These are phyloP conservation scores for Balaeniceps rex DNA, from an alignment of 2,113 vertebrate species.

Conservation along the genomic window DNA sequence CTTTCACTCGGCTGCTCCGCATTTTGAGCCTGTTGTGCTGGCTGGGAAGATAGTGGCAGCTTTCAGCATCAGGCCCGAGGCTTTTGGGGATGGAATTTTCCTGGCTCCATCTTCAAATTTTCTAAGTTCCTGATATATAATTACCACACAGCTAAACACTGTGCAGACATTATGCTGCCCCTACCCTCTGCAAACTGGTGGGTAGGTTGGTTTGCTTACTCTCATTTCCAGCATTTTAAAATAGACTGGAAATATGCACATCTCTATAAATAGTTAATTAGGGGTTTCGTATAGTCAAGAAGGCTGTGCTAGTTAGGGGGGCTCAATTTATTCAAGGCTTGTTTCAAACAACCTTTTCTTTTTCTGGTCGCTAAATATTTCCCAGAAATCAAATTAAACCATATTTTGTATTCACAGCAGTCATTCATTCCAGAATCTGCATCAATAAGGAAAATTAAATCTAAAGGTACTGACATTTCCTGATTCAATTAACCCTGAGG, in stretches of 20 bases:
- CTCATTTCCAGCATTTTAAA: constrained; percentile 21
- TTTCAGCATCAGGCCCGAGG: not conserved
- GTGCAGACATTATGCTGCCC: not conserved
- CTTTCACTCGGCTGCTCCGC: not conserved
- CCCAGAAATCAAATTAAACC: constrained; percentile 4
- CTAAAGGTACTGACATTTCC: constrained; percentile 22
- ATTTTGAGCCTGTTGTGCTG: not conserved
- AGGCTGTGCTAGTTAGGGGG: not conserved
- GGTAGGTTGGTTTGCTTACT: constrained; percentile 31
- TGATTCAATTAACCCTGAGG: not conserved
- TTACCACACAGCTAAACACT: not conserved
- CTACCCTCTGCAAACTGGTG: not conserved
- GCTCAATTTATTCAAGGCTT: constrained; percentile 19
- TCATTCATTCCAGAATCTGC: not conserved
- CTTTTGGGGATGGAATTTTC: not conserved
- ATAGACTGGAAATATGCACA: constrained; percentile 25
- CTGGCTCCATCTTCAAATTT: not conserved
- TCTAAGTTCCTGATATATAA: not conserved
- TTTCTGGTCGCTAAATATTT: constrained; percentile 16
- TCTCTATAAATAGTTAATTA: constrained; percentile 54
- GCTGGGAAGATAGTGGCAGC: not conserved
- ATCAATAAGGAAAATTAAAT: constrained; percentile 27
- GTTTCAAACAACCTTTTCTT: not conserved
- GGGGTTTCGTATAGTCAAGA: not conserved
- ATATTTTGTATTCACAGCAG: not conserved